Evolutionary conservation across 2,888 invertebrate species (phyloP), one percentile per base, ranked within the genome.

Genomic region (Drosophila paranaensis): DNA sequence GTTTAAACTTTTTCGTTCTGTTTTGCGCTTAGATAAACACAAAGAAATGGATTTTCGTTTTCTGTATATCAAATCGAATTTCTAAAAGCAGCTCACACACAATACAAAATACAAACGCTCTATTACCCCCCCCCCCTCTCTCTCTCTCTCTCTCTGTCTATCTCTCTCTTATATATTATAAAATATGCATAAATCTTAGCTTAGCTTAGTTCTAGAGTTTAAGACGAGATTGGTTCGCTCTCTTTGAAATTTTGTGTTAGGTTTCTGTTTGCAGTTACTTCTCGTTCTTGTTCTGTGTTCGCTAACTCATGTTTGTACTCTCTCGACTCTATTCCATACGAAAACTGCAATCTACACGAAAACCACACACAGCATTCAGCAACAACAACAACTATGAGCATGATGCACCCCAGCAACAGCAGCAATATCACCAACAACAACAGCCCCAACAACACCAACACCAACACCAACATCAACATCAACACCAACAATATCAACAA

Each of bases 1-100:
- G 61, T 74, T 65, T 58, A 27, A 58, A 39, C 20, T 67, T 63
- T 65, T 55, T 13, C 60, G 60, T 71, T 71, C 65, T 77, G 58
- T 68, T 74, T 71, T 53, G 46, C 76, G 64, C 73, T 55, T 62
- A 77, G 79, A 74, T 61, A 60, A 76, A 68, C 63, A 79, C 42
- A 85, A 83, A 84, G 79, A 88, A 62, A 86, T 88, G 74, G 88
- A 86, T 65, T 86, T 84, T 82, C 86, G 79, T 68, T 86, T 86
- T 77, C 82, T 86, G 45, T 82, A 82, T 71, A 35, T 80, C 45
- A 88, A 86, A 71, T 73, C 86, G 54, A 71, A 82, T 55, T 86
- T 86, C 71, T 88, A 79, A 79, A 79, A 65, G 51, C 54, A 58
- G 58, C 50, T 56, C 45, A 64, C 42, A 40, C 40, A 40, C 40